phyloP scores from a whole-genome alignment of 2,888 invertebrate genomes.

The Argyra leucocephala region DNA sequence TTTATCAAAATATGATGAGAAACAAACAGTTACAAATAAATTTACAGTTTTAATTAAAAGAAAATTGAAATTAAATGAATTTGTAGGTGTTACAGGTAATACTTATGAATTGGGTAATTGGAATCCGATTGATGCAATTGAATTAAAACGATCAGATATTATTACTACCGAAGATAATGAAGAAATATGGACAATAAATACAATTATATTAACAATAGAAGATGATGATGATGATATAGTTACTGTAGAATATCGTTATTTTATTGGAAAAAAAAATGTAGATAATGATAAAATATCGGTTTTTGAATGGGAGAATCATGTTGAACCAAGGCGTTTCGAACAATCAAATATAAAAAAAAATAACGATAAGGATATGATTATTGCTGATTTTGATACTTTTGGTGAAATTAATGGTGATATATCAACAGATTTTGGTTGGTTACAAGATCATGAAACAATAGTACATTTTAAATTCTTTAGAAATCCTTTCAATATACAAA shows the following conservation, averaged over 20 bases:
- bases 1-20: conserved; percentile 18
- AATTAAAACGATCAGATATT: conserved; percentile 45
- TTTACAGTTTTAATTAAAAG: conserved; percentile 46
- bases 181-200: conserved; percentile 52
- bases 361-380: too few species aligned
- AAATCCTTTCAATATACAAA: conserved; percentile 61
- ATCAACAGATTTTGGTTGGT: conserved; percentile 56
- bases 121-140: conserved; percentile 53
- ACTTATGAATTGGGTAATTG: conserved; percentile 59
- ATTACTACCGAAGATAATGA: conserved; percentile 29
- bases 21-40: conserved; percentile 32
- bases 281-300: conserved; percentile 48
- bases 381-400: conserved; percentile 48
- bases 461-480: conserved; percentile 74
- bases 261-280: conserved; percentile 57
- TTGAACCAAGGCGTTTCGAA: conserved; percentile 50
- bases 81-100: conserved; percentile 61
- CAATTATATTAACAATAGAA: conserved; percentile 29
- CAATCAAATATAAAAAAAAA: too few species aligned
- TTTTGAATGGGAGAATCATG: conserved; percentile 70
- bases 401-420: conserved; percentile 50
- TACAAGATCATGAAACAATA: conserved; percentile 63
- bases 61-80: conserved; percentile 51
- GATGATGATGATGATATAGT: not conserved
- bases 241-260: conserved; percentile 60